Percentiles rank a stretch among this genome's conserved stretches.
These are phyloP conservation scores for Idaea dimidiata DNA, from an alignment of 2,888 invertebrate genomes.

Conservation along the genomic window DNA sequence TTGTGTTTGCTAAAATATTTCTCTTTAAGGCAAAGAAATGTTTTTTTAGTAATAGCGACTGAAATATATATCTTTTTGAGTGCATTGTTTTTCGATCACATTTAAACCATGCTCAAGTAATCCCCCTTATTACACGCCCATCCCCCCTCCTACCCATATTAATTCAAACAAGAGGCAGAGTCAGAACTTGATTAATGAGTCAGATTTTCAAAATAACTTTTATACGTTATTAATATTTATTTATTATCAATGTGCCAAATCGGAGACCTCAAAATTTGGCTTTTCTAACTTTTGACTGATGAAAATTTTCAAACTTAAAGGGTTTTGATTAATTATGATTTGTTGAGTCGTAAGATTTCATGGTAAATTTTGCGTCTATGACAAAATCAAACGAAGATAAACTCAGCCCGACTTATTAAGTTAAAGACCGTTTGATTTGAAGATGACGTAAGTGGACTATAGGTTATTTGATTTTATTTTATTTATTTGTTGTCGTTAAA, in stretches of 20 bases:
- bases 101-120: no score
- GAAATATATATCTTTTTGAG: no score
- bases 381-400: background rate
- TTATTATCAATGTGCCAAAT: background rate
- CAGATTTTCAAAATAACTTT: background rate
- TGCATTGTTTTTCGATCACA: no score
- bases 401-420: no score
- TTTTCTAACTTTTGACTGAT: conserved; percentile 1
- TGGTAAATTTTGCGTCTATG: background rate
- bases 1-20: no score
- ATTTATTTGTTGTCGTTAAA: no score
- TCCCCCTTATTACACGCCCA: no score
- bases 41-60: no score
- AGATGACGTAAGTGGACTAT: background rate
- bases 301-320: background rate
- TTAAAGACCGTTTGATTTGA: background rate
- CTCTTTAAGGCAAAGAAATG: no score
- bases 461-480: no score
- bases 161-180: background rate
- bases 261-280: background rate
- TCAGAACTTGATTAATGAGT: background rate
- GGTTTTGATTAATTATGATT: background rate
- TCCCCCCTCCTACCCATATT: background rate
- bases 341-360: background rate
- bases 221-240: background rate